These are phyloP conservation scores for Orthonychiurus folsomi DNA, from an alignment of 2,888 invertebrate species.

Conservation along the genomic window DNA sequence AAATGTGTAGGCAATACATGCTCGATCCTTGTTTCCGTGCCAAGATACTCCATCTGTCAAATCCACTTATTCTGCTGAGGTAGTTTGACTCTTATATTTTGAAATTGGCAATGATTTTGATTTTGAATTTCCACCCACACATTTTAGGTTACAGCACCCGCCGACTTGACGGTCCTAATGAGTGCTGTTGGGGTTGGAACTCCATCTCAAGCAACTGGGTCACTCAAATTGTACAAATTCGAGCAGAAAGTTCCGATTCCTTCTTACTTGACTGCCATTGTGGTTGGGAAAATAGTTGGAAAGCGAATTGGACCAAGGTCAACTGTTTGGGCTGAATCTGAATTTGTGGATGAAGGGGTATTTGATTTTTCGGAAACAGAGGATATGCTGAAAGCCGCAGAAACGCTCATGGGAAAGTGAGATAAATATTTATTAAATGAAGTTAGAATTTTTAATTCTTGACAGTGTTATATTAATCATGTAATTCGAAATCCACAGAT, in stretches of 20 bases:
- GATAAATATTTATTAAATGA: too few species aligned
- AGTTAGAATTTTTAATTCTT: too few species aligned
- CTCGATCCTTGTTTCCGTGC: conserved; percentile 79
- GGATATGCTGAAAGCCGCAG: conserved; percentile 68
- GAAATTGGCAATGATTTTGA: background rate
- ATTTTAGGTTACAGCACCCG: conserved; percentile 51
- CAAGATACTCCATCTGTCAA: conserved; percentile 89
- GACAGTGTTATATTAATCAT: too few species aligned
- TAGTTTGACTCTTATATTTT: too few species aligned
- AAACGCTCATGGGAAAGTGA: conserved; percentile 61
- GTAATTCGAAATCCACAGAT: conserved; percentile 49
- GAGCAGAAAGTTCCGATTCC: conserved; percentile 74
- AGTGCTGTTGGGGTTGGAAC: conserved; percentile 62
- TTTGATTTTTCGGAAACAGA: conserved; percentile 86
- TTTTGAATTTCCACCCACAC: background rate
- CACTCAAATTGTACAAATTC: conserved; percentile 52
- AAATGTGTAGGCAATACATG: conserved; percentile 66
- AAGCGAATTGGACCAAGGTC: conserved; percentile 68
- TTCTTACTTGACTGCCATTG: conserved; percentile 80
- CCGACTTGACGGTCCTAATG: conserved; percentile 73
- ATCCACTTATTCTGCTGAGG: conserved; percentile 66
- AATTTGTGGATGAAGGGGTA: conserved; percentile 68
- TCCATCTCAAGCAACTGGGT: conserved; percentile 42
- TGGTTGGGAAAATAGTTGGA: conserved; percentile 69
- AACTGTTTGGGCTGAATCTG: conserved; percentile 82